Evolutionary conservation across 1,140 invertebrate genomes (phyloP).

Genomic region (Drosophila tropicalis): DNA sequence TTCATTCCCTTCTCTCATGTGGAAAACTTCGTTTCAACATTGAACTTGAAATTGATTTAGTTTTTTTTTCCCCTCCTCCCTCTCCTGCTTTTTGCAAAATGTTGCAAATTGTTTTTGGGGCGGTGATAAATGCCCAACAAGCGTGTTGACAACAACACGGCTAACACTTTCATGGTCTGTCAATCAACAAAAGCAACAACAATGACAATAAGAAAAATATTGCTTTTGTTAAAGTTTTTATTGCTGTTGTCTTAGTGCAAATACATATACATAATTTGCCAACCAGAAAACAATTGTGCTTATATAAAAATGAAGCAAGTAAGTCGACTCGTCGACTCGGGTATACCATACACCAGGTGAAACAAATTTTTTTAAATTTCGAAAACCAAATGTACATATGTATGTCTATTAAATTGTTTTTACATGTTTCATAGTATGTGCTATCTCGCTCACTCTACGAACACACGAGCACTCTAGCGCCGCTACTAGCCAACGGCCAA

Average conservation of each 20-base stretch:
- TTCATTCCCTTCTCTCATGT: not conserved
- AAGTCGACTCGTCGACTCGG: no score
- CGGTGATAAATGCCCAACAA: slow-evolving; percentile 36
- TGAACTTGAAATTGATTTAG: slow-evolving; percentile 61
- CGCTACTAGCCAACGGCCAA: no score
- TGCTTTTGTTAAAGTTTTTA: slow-evolving; percentile 62
- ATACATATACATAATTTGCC: not conserved
- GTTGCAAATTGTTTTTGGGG: slow-evolving; percentile 14
- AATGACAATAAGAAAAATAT: slow-evolving; percentile 9
- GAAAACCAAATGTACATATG: no score
- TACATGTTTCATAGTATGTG: no score
- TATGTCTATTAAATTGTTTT: no score
- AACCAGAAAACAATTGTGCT: slow-evolving; percentile 1
- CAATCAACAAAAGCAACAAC: slow-evolving; percentile 46
- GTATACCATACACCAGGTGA: no score
- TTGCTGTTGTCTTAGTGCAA: slow-evolving; percentile 36
- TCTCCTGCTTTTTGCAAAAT: not conserved
- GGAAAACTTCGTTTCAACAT: slow-evolving; percentile 34
- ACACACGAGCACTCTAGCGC: no score
- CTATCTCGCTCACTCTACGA: no score
- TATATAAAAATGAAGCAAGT: no score
- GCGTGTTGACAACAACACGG: slow-evolving; percentile 48
- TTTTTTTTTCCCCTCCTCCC: slow-evolving; percentile 39
- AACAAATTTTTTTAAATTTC: no score
- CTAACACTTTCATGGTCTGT: slow-evolving; percentile 75